A percentile compares a stretch with the other conserved stretches of the same genome.
phyloP scores from a whole-genome alignment of 2,888 invertebrate species.

The Lydus trimaculatus region DNA sequence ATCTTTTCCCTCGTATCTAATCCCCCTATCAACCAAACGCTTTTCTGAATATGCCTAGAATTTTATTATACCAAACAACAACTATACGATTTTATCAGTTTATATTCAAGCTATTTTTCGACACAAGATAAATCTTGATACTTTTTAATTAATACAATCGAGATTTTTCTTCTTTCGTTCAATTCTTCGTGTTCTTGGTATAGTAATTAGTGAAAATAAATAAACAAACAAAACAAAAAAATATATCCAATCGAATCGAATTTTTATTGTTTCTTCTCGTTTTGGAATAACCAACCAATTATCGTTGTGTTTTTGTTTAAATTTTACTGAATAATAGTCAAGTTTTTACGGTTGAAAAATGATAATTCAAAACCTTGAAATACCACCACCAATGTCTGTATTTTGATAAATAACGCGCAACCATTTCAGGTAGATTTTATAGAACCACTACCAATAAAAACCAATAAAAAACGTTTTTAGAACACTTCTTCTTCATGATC shows the following conservation, averaged over 20 bases:
- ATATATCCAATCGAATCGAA: no score
- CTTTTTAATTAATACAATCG: constrained; percentile 57
- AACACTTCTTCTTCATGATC: constrained; percentile 20
- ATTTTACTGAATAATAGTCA: constrained; percentile 35
- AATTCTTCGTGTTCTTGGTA: no score
- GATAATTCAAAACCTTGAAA: constrained; percentile 53
- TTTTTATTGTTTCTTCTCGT: not conserved
- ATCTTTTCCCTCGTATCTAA: constrained; percentile 38
- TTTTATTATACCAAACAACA: constrained; percentile 51
- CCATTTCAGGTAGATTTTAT: constrained; percentile 52
- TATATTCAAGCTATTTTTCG: constrained; percentile 57
- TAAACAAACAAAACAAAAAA: no score
- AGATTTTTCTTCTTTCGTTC: not conserved
- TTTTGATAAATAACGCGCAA: constrained; percentile 53
- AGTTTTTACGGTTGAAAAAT: constrained; percentile 49
- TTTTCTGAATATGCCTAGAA: constrained; percentile 58
- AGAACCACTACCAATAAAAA: constrained; percentile 47
- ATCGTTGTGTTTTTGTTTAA: constrained; percentile 20
- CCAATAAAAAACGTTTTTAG: constrained; percentile 33
- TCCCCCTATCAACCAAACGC: constrained; percentile 45
- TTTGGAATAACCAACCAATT: constrained; percentile 43
- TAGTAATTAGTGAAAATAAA: no score
- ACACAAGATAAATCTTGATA: constrained; percentile 58
- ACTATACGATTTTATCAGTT: constrained; percentile 56
- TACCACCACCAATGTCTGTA: constrained; percentile 47